Evolutionary conservation across 2,888 invertebrate genomes (phyloP).

Genomic region (Petrolisthes manimaculis): DNA sequence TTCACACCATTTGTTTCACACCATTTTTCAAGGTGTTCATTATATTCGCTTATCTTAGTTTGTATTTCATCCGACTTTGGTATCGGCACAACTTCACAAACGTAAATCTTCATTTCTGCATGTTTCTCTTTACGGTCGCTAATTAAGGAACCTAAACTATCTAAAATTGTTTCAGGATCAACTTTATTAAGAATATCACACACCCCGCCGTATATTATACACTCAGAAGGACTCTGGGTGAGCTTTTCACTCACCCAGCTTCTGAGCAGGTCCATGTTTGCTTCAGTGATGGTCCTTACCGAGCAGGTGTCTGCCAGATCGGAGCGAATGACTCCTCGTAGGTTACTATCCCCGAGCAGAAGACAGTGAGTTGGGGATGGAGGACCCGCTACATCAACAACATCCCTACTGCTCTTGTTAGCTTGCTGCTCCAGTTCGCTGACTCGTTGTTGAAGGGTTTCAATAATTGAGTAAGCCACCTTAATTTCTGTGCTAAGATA

Average conservation of each 20-base stretch:
- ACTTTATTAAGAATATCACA: not conserved
- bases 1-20: too few species aligned
- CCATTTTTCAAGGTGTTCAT: too few species aligned
- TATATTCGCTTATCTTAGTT: too few species aligned
- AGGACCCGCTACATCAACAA: not conserved
- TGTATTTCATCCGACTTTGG: too few species aligned
- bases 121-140: not conserved
- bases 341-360: not conserved
- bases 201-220: not conserved
- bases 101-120: not conserved
- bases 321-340: not conserved
- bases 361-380: not conserved
- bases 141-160: not conserved
- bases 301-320: conserved; percentile 5
- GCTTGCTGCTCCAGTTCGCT: not conserved
- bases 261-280: conserved; percentile 11
- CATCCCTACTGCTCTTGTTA: not conserved
- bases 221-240: not conserved
- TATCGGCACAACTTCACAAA: not conserved
- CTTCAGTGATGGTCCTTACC: not conserved
- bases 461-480: not conserved
- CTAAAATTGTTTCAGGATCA: not conserved
- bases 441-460: not conserved
- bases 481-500: not conserved
- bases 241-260: not conserved